phyloP scores from a whole-genome alignment of 2,113 vertebrate species.

The Oryzias celebensis region DNA sequence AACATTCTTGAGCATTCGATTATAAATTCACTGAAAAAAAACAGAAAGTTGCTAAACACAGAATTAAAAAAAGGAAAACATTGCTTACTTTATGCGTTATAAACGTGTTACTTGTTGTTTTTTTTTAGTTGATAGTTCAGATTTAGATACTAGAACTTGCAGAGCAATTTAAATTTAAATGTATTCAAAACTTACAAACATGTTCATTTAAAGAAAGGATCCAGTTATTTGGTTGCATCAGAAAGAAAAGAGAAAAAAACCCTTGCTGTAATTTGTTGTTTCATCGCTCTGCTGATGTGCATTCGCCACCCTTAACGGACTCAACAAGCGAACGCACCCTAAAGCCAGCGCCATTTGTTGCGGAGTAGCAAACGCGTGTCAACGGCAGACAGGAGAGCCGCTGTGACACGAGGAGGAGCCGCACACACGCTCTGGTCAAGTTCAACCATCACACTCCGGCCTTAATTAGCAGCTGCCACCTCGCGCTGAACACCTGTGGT shows the following conservation, averaged over 20 bases:
- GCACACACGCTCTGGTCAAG: conserved; percentile 18
- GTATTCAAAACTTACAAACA: too few species aligned
- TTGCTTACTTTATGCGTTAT: too few species aligned
- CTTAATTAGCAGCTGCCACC: conserved; percentile 53
- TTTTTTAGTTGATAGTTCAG: too few species aligned
- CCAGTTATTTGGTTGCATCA: background rate
- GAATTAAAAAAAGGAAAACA: too few species aligned
- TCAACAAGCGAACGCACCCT: conserved; percentile 15
- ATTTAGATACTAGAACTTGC: too few species aligned
- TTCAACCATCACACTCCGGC: conserved; percentile 17
- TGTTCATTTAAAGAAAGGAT: too few species aligned
- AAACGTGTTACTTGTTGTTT: too few species aligned
- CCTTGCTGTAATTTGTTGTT: conserved; percentile 16
- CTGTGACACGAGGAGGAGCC: conserved; percentile 17
- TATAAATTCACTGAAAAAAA: too few species aligned
- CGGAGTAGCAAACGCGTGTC: conserved; percentile 56
- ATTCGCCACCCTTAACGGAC: conserved; percentile 29
- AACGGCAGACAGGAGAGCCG: conserved; percentile 42
- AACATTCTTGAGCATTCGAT: too few species aligned
- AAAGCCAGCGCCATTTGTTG: conserved; percentile 42
- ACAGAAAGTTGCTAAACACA: too few species aligned
- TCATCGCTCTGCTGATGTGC: conserved; percentile 1
- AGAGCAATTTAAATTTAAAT: too few species aligned
- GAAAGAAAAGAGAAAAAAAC: background rate
- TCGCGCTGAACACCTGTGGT: conserved; percentile 27